phyloP scores from a whole-genome alignment of 1,140 invertebrate genomes.

The Drosophila triauraria region DNA sequence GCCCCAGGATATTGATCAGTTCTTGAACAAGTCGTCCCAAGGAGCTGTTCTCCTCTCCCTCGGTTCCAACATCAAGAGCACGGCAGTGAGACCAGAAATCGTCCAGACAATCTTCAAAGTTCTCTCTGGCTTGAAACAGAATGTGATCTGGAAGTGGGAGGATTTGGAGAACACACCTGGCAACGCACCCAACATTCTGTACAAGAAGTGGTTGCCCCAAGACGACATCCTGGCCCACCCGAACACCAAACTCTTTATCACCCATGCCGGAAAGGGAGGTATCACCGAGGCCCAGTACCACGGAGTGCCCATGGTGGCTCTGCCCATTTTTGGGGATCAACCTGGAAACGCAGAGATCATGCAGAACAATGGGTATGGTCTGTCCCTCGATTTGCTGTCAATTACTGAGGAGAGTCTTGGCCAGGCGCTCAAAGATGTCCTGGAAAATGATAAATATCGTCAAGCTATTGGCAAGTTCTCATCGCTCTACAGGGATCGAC shows the following conservation, averaged over 20 bases:
- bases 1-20: conserved; percentile 85
- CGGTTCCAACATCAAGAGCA: conserved; percentile 86
- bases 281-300: conserved; percentile 90
- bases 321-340: conserved; percentile 90
- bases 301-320: conserved; percentile 89
- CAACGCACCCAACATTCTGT: conserved; percentile 87
- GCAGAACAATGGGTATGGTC: conserved; percentile 85
- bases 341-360: conserved; percentile 85
- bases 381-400: conserved; percentile 75
- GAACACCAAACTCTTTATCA: conserved; percentile 89
- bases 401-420: conserved; percentile 81
- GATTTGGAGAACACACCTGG: conserved; percentile 86
- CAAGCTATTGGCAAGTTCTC: conserved; percentile 58
- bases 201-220: conserved; percentile 90
- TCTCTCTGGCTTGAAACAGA: conserved; percentile 86
- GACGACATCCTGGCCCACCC: conserved; percentile 89
- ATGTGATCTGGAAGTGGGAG: conserved; percentile 88
- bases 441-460: conserved; percentile 59
- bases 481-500: conserved; percentile 72
- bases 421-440: conserved; percentile 50
- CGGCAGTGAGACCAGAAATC: conserved; percentile 83
- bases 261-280: conserved; percentile 90
- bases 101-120: conserved; percentile 85
- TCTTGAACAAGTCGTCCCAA: conserved; percentile 84
- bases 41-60: conserved; percentile 88